These are phyloP conservation scores for Amblyjoppa proteus DNA, from an alignment of 2,888 invertebrate species.

Conservation along the genomic window DNA sequence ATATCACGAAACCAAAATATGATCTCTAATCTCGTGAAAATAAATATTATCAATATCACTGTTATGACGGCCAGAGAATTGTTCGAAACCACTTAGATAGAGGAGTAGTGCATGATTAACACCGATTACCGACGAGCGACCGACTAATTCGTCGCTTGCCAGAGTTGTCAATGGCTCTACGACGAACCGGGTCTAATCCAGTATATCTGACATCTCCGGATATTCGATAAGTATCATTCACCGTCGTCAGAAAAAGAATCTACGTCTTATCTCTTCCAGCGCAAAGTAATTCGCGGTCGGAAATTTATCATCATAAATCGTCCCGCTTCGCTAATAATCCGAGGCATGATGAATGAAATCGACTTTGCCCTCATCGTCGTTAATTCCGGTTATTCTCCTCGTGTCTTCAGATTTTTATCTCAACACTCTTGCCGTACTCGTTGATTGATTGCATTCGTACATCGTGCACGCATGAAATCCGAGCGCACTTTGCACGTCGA, in stretches of 20 bases:
- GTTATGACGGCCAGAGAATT: background rate
- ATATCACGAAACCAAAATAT: too few species aligned
- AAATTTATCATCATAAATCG: slow-evolving; percentile 7
- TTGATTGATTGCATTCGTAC: background rate
- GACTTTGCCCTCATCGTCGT: slow-evolving; percentile 5
- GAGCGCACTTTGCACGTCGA: slow-evolving; percentile 1
- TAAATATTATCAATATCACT: background rate
- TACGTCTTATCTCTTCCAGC: background rate
- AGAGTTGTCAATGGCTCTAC: background rate
- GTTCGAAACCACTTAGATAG: background rate
- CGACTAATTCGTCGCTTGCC: background rate
- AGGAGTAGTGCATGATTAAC: background rate
- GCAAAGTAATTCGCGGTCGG: slow-evolving; percentile 10
- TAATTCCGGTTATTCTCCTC: slow-evolving; percentile 9
- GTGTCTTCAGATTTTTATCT: slow-evolving; percentile 21
- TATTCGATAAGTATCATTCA: background rate
- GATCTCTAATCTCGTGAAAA: background rate
- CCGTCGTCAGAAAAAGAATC: background rate
- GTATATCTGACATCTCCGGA: background rate
- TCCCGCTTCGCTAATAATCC: background rate
- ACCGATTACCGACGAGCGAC: background rate
- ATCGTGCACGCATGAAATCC: background rate
- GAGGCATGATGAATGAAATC: slow-evolving; percentile 8
- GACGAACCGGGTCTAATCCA: background rate
- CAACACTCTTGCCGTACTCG: background rate